Base-by-base conservation (phyloP, 2,797 vertebrate genomes). In the Xiphorhynchus erythropygius region DNA sequence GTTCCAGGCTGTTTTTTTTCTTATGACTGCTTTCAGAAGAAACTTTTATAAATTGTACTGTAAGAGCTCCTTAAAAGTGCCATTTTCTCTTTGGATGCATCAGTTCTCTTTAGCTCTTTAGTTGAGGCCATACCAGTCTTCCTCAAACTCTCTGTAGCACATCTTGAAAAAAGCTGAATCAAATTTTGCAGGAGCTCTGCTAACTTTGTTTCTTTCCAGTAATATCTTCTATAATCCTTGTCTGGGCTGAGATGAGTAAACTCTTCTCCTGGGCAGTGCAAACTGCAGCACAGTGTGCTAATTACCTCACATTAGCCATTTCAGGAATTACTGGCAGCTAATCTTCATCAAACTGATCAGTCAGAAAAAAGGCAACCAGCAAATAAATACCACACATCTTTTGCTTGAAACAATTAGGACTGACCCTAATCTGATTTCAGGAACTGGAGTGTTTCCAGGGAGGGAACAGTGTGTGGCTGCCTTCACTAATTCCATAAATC, bases 321-420 rank as follows among this genome's bases (percentile, higher is more conserved):
- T 96, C 91, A 97, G 81, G 93, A 95, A 89, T 69, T 88, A 93
- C 93, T 94, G 90, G 93, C 78, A 83, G 81, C 96, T 96, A 86
- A 85, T 95, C 53, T 96, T 94, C 68, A 86, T 91, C 56, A 87
- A 93, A 85, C 71, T 97, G 96, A 98, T 97, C 96, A 97, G 90
- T 89, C 79, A 81, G 78, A 56, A 94, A 95, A 94, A 91, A 96
- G 82, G n/a, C 70, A 53, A 37, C 70, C 52, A 89, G 92, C 76
- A 94, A 93, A 94, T 93, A 97, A 98, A 97, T 94, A 95, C 75
- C 92, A 96, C 82, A 37, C 79, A 62, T 73, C 82, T 94, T 94
- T 85, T 92, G 37, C 84, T 95, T 93, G 92, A 95, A 96, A 96
- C 92, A 97, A 93, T 97, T 97, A 97, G 52, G 68, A 90, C 44